Conservation (phyloP, 2,797 vertebrate genomes). For the Silurus lanzhouensis region DNA sequence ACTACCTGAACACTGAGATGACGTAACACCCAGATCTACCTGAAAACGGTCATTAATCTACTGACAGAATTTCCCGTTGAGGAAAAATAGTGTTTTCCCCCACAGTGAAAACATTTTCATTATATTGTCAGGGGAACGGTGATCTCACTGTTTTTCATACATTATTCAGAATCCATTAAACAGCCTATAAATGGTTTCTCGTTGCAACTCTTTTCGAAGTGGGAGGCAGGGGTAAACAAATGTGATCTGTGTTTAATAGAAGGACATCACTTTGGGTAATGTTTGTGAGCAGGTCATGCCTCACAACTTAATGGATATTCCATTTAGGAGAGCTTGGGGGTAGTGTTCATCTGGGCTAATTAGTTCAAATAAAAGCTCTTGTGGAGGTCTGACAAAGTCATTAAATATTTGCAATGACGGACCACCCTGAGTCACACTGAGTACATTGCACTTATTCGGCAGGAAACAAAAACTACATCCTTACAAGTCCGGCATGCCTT, state of each 20-base stretch:
- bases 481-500: neutral
- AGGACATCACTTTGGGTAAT: neutral
- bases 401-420: neutral
- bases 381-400: too few relatives aligned
- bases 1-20: too few relatives aligned
- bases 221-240: neutral
- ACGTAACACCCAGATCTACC: too few relatives aligned
- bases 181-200: neutral
- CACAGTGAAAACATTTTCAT: neutral
- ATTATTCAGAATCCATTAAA: neutral
- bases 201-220: neutral
- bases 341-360: neutral
- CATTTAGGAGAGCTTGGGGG: neutral
- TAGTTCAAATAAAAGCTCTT: neutral
- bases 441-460: too few relatives aligned
- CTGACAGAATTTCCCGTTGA: too few relatives aligned
- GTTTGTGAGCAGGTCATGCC: neutral
- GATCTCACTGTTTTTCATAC: neutral
- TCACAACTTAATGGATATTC: neutral
- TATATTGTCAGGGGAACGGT: neutral
- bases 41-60: too few relatives aligned
- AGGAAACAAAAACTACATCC: neutral
- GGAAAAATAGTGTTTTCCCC: too few relatives aligned
- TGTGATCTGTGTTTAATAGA: constrained; percentile 10
- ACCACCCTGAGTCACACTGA: neutral